Conservation (phyloP, 2,888 invertebrate species). For the Sesamia inferens region DNA sequence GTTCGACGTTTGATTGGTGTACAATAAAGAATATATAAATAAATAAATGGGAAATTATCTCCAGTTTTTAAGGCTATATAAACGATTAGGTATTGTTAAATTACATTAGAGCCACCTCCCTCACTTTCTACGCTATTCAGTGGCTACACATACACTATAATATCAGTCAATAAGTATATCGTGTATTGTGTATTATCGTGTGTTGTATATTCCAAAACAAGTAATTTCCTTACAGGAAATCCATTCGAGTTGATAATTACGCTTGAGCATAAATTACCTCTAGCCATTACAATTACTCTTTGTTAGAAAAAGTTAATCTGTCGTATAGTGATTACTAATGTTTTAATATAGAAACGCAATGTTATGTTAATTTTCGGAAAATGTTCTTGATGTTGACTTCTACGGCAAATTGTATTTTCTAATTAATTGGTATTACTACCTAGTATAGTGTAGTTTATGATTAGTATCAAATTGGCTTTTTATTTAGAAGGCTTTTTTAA, state of each 20-base stretch:
- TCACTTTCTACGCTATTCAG: neutral
- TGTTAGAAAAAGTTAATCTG: slow-evolving; percentile 39
- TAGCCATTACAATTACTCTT: slow-evolving; percentile 23
- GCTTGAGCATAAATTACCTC: slow-evolving; percentile 41
- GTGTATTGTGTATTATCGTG: too few relatives aligned
- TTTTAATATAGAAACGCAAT: slow-evolving; percentile 13
- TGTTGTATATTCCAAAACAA: slow-evolving; percentile 11
- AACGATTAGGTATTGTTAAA: neutral
- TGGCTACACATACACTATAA: neutral
- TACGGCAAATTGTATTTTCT: slow-evolving; percentile 8
- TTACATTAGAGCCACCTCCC: neutral
- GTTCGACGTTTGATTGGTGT: too few relatives aligned
- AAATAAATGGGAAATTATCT: slow-evolving; percentile 22
- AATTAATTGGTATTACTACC: slow-evolving; percentile 7
- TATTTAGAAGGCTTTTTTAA: neutral
- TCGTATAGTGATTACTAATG: slow-evolving; percentile 12
- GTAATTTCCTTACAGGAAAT: slow-evolving; percentile 46
- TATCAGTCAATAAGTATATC: too few relatives aligned
- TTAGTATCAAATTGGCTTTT: neutral
- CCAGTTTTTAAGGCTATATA: neutral
- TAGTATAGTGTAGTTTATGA: neutral
- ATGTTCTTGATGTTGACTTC: slow-evolving; percentile 20
- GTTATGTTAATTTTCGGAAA: slow-evolving; percentile 22
- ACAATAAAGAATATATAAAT: too few relatives aligned
- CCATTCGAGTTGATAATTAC: slow-evolving; percentile 31